Conservation (phyloP, 2,797 vertebrate species). For the Paramormyrops hopkinsi region DNA sequence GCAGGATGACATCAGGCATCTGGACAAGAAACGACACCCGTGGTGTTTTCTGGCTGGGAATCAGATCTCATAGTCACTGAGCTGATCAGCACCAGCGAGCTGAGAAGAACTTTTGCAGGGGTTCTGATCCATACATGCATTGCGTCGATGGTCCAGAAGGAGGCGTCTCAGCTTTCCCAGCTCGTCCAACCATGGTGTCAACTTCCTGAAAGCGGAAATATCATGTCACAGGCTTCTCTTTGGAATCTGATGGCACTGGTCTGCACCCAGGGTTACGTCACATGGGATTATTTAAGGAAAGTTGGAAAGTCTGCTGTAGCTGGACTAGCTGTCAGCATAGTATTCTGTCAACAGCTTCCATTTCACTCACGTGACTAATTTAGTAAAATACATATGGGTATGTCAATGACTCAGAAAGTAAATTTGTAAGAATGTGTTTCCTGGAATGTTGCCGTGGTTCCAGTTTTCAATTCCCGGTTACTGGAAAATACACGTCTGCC, state of each 20-base stretch:
- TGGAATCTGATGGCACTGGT: not conserved
- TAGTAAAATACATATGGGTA: not conserved
- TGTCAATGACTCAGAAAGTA: not conserved
- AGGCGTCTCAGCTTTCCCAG: not conserved
- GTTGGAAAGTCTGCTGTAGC: not conserved
- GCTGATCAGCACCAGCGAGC: not conserved
- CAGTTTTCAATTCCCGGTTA: not conserved
- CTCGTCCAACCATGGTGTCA: not conserved
- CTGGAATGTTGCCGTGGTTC: not conserved
- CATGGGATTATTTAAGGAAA: not conserved
- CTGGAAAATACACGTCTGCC: not conserved
- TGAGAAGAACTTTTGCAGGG: not conserved
- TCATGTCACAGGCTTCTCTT: not conserved
- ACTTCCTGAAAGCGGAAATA: not conserved
- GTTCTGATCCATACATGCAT: not conserved
- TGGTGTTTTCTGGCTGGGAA: not conserved
- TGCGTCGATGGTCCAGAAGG: not conserved
- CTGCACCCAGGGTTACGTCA: not conserved
- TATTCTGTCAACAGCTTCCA: not conserved
- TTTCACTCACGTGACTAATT: not conserved
- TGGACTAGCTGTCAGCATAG: not conserved
- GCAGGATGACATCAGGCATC: not conserved
- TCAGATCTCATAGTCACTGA: not conserved
- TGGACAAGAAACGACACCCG: not conserved
- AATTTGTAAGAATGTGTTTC: not conserved